A percentile compares a stretch with the other conserved stretches of the same genome.
Evolutionary conservation across 2,888 invertebrate species (phyloP).

Genomic region (Hoplodrina blanda): DNA sequence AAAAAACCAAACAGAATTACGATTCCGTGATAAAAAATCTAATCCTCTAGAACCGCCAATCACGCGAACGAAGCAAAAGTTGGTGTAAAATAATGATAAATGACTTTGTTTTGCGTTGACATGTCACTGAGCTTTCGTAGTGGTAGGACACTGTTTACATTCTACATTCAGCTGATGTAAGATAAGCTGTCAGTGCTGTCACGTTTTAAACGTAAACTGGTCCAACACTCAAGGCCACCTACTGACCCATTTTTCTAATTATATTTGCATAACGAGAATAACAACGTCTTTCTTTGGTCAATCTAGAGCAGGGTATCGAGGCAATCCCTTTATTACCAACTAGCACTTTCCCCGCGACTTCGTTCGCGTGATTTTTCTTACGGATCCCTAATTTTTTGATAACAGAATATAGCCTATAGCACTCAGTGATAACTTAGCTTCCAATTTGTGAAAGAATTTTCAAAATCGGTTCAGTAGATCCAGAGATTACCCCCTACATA

Average conservation of each 20-base stretch:
- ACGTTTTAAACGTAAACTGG: slow-evolving; percentile 24
- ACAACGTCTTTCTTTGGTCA: background rate
- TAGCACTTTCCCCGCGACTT: no score
- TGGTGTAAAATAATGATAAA: background rate
- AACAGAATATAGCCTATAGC: no score
- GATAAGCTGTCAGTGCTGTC: slow-evolving; percentile 43
- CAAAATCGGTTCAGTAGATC: no score
- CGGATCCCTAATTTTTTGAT: no score
- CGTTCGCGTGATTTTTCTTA: no score
- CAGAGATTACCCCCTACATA: no score
- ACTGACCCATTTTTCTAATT: slow-evolving; percentile 30
- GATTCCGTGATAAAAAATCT: no score
- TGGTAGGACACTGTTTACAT: slow-evolving; percentile 3
- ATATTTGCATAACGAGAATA: background rate
- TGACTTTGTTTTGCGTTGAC: background rate
- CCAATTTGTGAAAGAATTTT: no score
- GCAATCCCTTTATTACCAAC: background rate
- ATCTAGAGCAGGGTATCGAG: background rate
- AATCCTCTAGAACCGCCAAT: no score
- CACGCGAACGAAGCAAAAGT: no score
- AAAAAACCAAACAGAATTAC: no score
- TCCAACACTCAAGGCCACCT: slow-evolving; percentile 16
- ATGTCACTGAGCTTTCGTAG: slow-evolving; percentile 25
- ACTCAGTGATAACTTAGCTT: no score
- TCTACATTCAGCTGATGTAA: slow-evolving; percentile 20